Base-by-base conservation (phyloP, 2,113 vertebrate genomes). In the Platichthys flesus region DNA sequence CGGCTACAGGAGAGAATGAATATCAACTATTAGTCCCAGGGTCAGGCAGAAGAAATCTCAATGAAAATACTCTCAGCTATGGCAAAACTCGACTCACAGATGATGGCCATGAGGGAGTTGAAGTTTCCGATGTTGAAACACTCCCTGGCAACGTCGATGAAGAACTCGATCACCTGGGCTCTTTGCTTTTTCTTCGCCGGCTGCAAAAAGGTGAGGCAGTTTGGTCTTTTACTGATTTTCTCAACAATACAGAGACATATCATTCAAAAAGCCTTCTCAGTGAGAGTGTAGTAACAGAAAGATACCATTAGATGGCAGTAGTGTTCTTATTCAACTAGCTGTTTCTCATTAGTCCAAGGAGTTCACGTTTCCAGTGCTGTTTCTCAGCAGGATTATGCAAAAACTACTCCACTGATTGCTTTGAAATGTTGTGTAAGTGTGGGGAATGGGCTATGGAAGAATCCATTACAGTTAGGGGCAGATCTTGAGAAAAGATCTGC, bases 91-190 rank as follows among this genome's bases (percentile, higher is more conserved):
- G 15, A 96, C 97, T 98, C 91, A 99, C 97, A 98, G 88, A 97
- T 96, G 76, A 98, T 97, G 82, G 97, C 97, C 97, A 97, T 97
- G 57, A 98, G 94, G 0, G 97, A 98, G 92, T 97, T 98, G 82
- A 98, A 98, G 94, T 98, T 99, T 88, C 97, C 97, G 2, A 98
- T 98, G 93, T 97, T 98, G 94, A 98, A 98, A 90, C 97, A 97
- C 88, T 98, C 96, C 1, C 96, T 94, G 80, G 97, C 97, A 62
- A 98, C 96, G 0, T 98, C 97, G 5, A 97, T 97, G 93, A 98
- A 98, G 92, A 99, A 98, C 90, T 98, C 97, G 0, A 97, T 96
- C 81, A 97, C 96, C 83, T 95, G 95, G 5, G 97, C 97, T 83
- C 97, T 90, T 91, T 96, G 97, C 59, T 98, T 98, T 94, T 98